Evolutionary conservation across 30 jellyfish, hydroid and myxozoan species (phyloP), one percentile per base, ranked within the genome.

Genomic region (Hydractinia echinata): DNA sequence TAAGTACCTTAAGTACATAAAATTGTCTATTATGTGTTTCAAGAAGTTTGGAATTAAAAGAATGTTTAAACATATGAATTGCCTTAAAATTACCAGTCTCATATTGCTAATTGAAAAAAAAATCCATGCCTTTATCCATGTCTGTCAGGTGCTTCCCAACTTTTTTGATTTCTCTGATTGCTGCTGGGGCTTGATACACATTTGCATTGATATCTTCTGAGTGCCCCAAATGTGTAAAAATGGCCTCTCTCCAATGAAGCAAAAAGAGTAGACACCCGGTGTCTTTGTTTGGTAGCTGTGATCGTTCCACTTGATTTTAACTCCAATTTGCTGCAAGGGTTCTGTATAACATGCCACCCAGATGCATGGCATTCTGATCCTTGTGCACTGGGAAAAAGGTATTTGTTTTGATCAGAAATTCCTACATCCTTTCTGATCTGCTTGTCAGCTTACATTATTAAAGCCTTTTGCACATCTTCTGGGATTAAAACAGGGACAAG

Each of bases 201-300:
- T 71, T 71, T 71, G 4, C 74, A 50, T 71, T 71, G n/a, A 71
- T 71, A 5, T 71, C 81, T 50, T 71, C 81, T 7, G 60, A 19
- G 61, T 71, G 81, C 67, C 81, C 81, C 67, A 71, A 19, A 50
- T 71, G 81, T 30, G 30, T 58, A 71, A 71, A 71, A 52, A 71
- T 19, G n/a, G 60, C 60, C 51, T 71, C 81, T 71, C 81, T 71
- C 81, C 81, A 71, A 52, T 9, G 81, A 71, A 20, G 81, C 81
- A 71, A 71, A 71, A n/a, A 71, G 30, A 20, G 81, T 71, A 20
- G 81, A 71, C 81, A 71, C 60, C 81, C 81, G 55, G 53, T 71
- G 81, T 30, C 81, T 55, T 58, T 71, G 81, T 52, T 71, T 71
- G 13, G 81, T 71, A 20, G 81, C 81, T 30, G 81, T 71, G n/a